A percentile compares a stretch with the other conserved stretches of the same genome.
These are phyloP conservation scores for Hemicordylus capensis DNA, from an alignment of 2,113 vertebrate genomes.

Conservation along the genomic window DNA sequence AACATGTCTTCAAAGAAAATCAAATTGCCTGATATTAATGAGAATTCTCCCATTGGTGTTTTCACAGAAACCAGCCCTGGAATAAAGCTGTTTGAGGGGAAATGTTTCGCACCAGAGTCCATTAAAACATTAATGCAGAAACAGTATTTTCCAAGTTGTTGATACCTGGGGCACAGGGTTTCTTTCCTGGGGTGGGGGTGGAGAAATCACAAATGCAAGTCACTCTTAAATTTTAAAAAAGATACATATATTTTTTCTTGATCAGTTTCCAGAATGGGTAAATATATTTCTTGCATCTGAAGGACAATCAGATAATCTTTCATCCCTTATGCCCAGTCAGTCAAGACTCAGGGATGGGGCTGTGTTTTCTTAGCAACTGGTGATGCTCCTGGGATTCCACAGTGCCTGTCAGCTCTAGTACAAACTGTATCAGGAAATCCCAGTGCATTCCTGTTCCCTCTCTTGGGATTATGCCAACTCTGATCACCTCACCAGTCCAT, in stretches of 20 bases:
- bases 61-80: constrained; percentile 23
- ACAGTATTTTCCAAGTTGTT: background rate
- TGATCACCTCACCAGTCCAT: background rate
- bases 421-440: background rate
- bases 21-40: constrained; percentile 25
- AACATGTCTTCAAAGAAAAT: constrained; percentile 37
- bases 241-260: background rate
- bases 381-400: background rate
- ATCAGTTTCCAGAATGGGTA: background rate
- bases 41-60: constrained; percentile 12
- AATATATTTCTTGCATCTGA: background rate
- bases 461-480: background rate
- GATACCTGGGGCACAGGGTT: background rate
- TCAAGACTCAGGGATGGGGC: background rate
- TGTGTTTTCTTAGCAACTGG: background rate
- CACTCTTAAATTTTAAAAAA: background rate
- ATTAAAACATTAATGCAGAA: background rate
- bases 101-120: constrained; percentile 9
- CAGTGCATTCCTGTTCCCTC: background rate
- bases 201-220: background rate
- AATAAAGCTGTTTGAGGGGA: constrained; percentile 15
- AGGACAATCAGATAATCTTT: background rate
- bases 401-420: background rate
- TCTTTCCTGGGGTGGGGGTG: background rate
- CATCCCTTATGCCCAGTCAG: background rate